Conservation (phyloP, 2,888 invertebrate genomes). For the Mesorhabditis spiculigera region DNA sequence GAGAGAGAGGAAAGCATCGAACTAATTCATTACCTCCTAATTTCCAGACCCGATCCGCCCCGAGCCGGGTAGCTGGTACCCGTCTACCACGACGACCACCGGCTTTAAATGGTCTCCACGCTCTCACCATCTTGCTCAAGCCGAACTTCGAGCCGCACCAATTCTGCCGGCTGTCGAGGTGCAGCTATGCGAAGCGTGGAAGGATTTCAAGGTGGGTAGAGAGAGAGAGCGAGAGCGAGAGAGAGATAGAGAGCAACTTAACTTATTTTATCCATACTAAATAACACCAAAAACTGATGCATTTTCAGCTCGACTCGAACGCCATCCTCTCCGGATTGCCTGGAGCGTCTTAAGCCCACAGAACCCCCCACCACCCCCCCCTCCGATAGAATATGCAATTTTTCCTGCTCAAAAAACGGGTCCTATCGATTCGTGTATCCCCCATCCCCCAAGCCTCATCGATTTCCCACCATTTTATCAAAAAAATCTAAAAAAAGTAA, state of each 20-base stretch:
- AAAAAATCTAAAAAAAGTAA: too few relatives aligned
- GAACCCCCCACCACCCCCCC: too few relatives aligned
- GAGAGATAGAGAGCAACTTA: background rate
- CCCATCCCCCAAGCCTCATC: too few relatives aligned
- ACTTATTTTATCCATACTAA: background rate
- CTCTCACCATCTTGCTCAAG: background rate
- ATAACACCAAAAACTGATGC: background rate
- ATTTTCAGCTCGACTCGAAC: background rate
- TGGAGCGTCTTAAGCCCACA: background rate
- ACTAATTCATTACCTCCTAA: too few relatives aligned
- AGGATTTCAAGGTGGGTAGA: conserved; percentile 3
- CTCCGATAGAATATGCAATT: too few relatives aligned
- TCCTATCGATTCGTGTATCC: too few relatives aligned
- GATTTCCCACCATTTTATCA: too few relatives aligned
- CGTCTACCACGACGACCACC: too few relatives aligned
- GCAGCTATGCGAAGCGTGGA: conserved; percentile 5
- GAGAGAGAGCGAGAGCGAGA: background rate
- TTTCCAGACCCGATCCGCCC: too few relatives aligned
- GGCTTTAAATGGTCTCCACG: background rate
- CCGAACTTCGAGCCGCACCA: background rate
- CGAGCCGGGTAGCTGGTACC: too few relatives aligned
- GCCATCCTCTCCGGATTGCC: background rate
- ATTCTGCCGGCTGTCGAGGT: conserved; percentile 2
- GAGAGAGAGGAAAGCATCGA: too few relatives aligned
- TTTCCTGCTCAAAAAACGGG: too few relatives aligned